phyloP scores from a whole-genome alignment of 2,113 vertebrate species.

The Nesoenas mayeri region DNA sequence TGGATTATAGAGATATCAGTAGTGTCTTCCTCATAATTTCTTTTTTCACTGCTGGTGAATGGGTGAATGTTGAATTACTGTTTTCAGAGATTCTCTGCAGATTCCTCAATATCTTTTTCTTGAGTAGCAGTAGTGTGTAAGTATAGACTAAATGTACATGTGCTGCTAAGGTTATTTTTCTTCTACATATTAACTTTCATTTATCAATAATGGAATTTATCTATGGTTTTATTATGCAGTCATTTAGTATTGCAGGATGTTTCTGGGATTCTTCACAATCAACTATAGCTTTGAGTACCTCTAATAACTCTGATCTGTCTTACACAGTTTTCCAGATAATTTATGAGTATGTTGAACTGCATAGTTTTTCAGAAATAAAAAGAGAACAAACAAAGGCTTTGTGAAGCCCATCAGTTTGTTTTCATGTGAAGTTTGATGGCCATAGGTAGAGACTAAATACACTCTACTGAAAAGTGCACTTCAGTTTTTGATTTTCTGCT shows the following conservation, averaged over 20 bases:
- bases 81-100: neutral
- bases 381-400: neutral
- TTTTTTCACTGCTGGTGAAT: neutral
- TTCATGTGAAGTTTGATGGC: neutral
- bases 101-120: neutral
- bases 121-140: neutral
- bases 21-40: neutral
- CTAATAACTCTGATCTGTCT: neutral
- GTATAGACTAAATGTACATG: neutral
- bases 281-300: neutral
- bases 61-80: neutral
- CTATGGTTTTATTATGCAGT: neutral
- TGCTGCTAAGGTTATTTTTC: neutral
- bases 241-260: neutral
- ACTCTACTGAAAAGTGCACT: neutral
- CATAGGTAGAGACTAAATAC: neutral
- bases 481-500: conserved; percentile 1
- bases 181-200: neutral
- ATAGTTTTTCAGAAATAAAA: neutral
- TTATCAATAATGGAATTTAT: neutral
- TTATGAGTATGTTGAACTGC: neutral
- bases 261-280: neutral
- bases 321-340: neutral
- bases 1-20: neutral
- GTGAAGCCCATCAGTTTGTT: neutral